Base-by-base conservation (phyloP, 2,888 invertebrate species). In the Perizoma flavofasciatum region DNA sequence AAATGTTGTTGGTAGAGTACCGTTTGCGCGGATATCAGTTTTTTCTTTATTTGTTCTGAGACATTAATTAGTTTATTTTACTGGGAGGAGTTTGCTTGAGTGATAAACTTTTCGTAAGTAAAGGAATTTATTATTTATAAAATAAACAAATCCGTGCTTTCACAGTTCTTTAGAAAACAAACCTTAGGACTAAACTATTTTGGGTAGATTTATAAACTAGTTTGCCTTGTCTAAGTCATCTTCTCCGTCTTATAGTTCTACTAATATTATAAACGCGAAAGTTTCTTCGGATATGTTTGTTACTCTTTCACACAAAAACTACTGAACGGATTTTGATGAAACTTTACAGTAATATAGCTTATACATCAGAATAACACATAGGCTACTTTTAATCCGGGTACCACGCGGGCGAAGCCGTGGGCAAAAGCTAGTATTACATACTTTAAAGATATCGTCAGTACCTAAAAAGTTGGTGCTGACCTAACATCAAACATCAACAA, bases 1-100 rank as follows among this genome's bases (percentile, higher is more conserved):
- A 74, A 72, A 77, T 71, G 70, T 77, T 73, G 71, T 70, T 66
- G 72, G 69, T 71, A 64, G 63, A 70, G 66, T 61, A 68, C 69
- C 74, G 70, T 74, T 73, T 75, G 73, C 66, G 68, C 75, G 74
- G 78, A 79, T 79, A 79, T 80, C 77, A 79, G 75, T 77, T 60
- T 75, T 66, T 59, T 76, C 67, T 75, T 70, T 77, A 72, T 81
- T 81, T 80, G 69, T 69, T 70, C 67, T 64, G 62, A 56, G 67
- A 70, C 65, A 71, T 69, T 71, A 74, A 78, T 76, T 74, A 78
- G 72, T 77, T 77, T 71, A 67, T 73, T 68, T 67, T 66, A 64
- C 52, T 54, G 58, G 59, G 68, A 63, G 67, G 49, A 68, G 56
- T 66, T 65, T 33, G 51, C 51, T 63, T 52, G 22, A 40, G 63